Percentiles rank a stretch among this genome's conserved stretches.
phyloP scores from a whole-genome alignment of 2,888 invertebrate species.

The Stenichneumon culpator region DNA sequence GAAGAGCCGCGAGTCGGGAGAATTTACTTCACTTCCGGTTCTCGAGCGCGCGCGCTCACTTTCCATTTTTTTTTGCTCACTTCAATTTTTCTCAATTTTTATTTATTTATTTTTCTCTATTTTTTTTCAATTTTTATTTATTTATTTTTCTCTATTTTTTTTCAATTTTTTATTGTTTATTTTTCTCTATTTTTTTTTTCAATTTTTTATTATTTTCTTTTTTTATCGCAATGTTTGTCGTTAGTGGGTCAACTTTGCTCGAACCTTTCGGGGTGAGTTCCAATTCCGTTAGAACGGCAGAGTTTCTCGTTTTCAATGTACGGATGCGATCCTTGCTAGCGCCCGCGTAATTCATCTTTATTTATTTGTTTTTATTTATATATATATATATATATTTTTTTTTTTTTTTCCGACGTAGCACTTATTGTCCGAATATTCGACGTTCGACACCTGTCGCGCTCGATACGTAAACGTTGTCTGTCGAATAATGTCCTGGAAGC shows the following conservation, averaged over 20 bases:
- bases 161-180: too few species aligned
- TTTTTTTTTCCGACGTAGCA: neutral
- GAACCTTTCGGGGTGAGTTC: neutral
- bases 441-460: neutral
- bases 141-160: neutral
- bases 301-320: neutral
- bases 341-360: constrained; percentile 1
- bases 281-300: neutral
- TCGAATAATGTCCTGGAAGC: neutral
- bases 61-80: too few species aligned
- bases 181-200: too few species aligned
- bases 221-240: too few species aligned
- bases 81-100: neutral
- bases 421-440: neutral
- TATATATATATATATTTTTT: too few species aligned
- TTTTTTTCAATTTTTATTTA: neutral
- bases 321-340: neutral
- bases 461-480: neutral
- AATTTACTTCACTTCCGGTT: neutral
- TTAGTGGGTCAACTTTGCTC: neutral
- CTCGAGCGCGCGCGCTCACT: neutral
- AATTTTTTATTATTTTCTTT: too few species aligned
- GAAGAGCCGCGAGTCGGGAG: neutral
- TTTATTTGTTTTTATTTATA: neutral
- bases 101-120: neutral